Percentiles rank a stretch among this genome's conserved stretches.
Conservation (phyloP, 2,113 vertebrate genomes). For the Oncorhynchus nerka region DNA sequence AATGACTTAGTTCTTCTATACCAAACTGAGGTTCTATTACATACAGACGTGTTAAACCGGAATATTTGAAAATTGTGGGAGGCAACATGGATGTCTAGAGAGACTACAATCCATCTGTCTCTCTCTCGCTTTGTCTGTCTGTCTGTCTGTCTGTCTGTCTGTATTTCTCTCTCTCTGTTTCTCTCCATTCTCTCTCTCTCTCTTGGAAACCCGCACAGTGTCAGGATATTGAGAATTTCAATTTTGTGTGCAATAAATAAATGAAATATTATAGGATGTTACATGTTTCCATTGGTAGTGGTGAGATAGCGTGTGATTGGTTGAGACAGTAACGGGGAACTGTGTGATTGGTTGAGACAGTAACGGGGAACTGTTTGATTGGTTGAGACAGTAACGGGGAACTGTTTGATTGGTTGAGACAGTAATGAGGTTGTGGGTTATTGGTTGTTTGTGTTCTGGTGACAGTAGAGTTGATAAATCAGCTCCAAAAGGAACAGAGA, state of each 20-base stretch:
- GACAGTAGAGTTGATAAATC: background rate
- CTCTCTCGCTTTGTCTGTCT: background rate
- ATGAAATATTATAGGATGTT: too few species aligned
- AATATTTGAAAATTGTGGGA: too few species aligned
- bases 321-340: background rate
- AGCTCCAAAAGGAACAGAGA: background rate
- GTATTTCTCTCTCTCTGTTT: background rate
- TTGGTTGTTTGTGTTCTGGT: background rate
- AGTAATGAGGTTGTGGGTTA: background rate
- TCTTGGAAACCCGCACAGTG: too few species aligned
- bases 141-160: background rate
- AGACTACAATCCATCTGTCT: background rate
- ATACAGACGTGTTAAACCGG: too few species aligned
- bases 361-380: background rate
- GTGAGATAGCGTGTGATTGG: background rate
- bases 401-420: background rate
- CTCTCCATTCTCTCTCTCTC: too few species aligned
- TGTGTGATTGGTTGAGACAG: background rate
- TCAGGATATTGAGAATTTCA: too few species aligned
- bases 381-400: too few species aligned
- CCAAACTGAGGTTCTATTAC: too few species aligned
- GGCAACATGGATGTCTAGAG: too few species aligned
- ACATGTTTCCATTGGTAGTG: background rate
- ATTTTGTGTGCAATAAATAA: too few species aligned
- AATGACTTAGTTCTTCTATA: too few species aligned